Evolutionary conservation across 2,888 invertebrate species (phyloP).

Genomic region (Mellilla xanthometata): DNA sequence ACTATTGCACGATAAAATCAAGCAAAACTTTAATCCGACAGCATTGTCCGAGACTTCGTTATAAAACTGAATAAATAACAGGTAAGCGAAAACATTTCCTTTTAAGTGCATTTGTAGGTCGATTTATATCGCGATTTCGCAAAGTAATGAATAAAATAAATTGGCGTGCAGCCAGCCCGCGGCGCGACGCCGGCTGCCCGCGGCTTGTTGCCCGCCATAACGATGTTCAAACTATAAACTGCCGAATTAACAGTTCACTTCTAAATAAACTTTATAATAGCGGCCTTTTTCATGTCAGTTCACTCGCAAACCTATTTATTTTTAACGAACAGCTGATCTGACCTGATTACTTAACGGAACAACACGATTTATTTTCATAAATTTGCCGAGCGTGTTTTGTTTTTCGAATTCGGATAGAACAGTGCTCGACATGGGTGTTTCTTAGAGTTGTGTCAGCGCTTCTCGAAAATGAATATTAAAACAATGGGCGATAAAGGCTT

Average conservation of each 20-base stretch:
- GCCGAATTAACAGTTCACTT: slow-evolving; percentile 24
- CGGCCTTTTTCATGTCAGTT: background rate
- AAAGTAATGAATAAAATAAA: slow-evolving; percentile 32
- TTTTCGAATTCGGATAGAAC: background rate
- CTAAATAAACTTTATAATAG: slow-evolving; percentile 23
- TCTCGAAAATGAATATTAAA: slow-evolving; percentile 5
- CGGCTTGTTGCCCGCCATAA: slow-evolving; percentile 30
- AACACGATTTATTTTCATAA: background rate
- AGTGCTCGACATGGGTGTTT: background rate
- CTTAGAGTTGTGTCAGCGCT: slow-evolving; percentile 1
- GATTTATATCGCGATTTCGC: slow-evolving; percentile 23
- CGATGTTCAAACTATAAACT: slow-evolving; percentile 33
- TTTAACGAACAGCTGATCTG: background rate
- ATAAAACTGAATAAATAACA: slow-evolving; percentile 12
- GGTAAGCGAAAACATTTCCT: slow-evolving; percentile 21
- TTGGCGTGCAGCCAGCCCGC: slow-evolving; percentile 29
- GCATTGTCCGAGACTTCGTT: slow-evolving; percentile 20
- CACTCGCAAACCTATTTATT: slow-evolving; percentile 1
- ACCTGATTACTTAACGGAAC: background rate
- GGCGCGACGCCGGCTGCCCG: slow-evolving; percentile 21
- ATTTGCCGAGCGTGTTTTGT: background rate
- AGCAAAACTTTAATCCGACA: background rate
- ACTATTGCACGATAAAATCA: background rate
- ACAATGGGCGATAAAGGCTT: slow-evolving; percentile 1
- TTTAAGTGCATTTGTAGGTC: slow-evolving; percentile 22